Evolutionary conservation across 2,888 invertebrate genomes (phyloP), one percentile per base, ranked within the genome.

Genomic region (Romanomermis culicivorax): DNA sequence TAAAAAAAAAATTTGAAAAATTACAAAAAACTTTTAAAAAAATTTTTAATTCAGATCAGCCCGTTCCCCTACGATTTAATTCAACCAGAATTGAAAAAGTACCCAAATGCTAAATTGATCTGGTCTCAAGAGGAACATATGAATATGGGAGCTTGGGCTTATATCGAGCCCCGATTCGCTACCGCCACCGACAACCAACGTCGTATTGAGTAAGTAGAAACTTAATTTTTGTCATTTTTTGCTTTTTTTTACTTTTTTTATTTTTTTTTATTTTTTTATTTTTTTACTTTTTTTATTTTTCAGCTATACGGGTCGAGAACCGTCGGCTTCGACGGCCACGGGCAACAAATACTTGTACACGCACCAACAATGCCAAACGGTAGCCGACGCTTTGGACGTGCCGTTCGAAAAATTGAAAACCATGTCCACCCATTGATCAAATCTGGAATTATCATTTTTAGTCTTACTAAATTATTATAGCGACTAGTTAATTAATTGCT

Each of bases 41-140:
- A n/a, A n/a, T n/a, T n/a, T n/a, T n/a, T n/a, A n/a, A n/a, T n/a
- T n/a, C 74, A 85, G 79, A 80, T 88, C 66, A 83, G 84, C 47
- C 91, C 91, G 56, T 93, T 91, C 80, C 91, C 91, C 1, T 88
- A 83, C 72, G 89, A 91, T 70, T 73, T 83, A 68, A 77, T 89
- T 60, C 82, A 82, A 72, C 77, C 78, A 29, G 87, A 89, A 72
- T 78, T 82, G 60, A 78, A 78, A 49, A 72, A 72, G 71, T 88
- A 87, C 72, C 79, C 84, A 2, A 80, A 82, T 67, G 89, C 89
- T 1, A 77, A 80, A 64, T 70, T 91, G 48, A 72, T 78, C 50
- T 91, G 86, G 85, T 79, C 80, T 53, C 91, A 91, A 74, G 91
- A 93, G 73, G 91, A 91, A 69, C 88, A 85, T 73, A 91, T 91